phyloP scores from a whole-genome alignment of 2,113 vertebrate species.

The Pagrus major region DNA sequence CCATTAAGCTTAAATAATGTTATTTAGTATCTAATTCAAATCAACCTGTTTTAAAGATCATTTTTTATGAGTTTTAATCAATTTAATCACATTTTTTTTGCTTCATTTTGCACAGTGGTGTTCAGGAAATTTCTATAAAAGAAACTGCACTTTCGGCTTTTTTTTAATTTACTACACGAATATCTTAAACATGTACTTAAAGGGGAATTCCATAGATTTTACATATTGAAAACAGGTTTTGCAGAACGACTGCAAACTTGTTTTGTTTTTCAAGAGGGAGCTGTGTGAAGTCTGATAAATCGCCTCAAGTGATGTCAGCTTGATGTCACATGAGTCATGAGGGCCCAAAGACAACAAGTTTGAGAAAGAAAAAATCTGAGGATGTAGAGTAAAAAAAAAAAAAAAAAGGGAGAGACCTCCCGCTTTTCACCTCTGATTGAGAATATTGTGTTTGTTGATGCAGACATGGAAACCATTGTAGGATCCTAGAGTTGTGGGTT shows the following conservation, averaged over 20 bases:
- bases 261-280: background rate
- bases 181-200: too few species aligned
- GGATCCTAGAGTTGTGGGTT: constrained; percentile 47
- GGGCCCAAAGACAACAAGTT: background rate
- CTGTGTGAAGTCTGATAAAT: background rate
- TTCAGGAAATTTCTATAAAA: background rate
- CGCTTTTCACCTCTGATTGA: background rate
- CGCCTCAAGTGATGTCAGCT: background rate
- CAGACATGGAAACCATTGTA: background rate
- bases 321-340: too few species aligned
- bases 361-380: background rate
- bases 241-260: background rate
- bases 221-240: background rate
- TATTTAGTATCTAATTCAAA: background rate
- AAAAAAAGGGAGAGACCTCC: background rate
- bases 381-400: background rate
- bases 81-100: background rate
- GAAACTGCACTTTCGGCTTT: too few species aligned
- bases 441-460: constrained; percentile 12
- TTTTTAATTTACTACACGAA: too few species aligned
- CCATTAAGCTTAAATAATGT: too few species aligned
- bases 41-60: too few species aligned
- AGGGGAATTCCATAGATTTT: background rate
- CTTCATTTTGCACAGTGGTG: background rate
- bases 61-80: too few species aligned